Conservation (phyloP, 2,797 vertebrate genomes). For the Gallinago nigripennis region DNA sequence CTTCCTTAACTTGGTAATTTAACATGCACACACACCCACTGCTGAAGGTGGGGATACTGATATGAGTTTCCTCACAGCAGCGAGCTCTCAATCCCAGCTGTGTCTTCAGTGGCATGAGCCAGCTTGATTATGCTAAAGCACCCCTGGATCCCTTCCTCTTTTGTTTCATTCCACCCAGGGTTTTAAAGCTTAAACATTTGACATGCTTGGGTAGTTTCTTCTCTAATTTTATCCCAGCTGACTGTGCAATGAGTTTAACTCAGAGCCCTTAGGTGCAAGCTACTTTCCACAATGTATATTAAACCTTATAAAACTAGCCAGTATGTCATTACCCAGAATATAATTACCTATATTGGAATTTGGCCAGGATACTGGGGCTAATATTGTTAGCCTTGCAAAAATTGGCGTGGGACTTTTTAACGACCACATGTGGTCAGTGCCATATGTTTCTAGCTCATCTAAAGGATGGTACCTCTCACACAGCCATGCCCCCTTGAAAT, state of each 20-base stretch:
- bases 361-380: constrained; percentile 65
- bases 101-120: constrained; percentile 56
- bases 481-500: constrained; percentile 13
- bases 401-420: constrained; percentile 61
- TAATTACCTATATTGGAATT: constrained; percentile 71
- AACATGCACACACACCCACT: not conserved
- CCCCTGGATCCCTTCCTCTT: constrained; percentile 69
- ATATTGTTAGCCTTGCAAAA: constrained; percentile 72
- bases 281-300: constrained; percentile 63
- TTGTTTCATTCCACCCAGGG: constrained; percentile 67
- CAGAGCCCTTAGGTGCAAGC: constrained; percentile 61
- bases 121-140: constrained; percentile 72
- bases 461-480: constrained; percentile 10
- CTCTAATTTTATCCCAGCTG: constrained; percentile 74
- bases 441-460: constrained; percentile 55
- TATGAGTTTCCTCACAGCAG: constrained; percentile 67
- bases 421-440: constrained; percentile 66
- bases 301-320: constrained; percentile 63
- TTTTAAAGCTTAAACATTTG: constrained; percentile 75
- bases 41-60: constrained; percentile 44
- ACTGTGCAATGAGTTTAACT: constrained; percentile 68
- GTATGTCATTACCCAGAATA: constrained; percentile 62
- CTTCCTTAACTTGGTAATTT: constrained; percentile 15
- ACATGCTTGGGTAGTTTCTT: constrained; percentile 73
- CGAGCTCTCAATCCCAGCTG: constrained; percentile 60